Evolutionary conservation across 2,888 invertebrate species (phyloP), one percentile per base, ranked within the genome.

Genomic region (Tetranychus piercei): DNA sequence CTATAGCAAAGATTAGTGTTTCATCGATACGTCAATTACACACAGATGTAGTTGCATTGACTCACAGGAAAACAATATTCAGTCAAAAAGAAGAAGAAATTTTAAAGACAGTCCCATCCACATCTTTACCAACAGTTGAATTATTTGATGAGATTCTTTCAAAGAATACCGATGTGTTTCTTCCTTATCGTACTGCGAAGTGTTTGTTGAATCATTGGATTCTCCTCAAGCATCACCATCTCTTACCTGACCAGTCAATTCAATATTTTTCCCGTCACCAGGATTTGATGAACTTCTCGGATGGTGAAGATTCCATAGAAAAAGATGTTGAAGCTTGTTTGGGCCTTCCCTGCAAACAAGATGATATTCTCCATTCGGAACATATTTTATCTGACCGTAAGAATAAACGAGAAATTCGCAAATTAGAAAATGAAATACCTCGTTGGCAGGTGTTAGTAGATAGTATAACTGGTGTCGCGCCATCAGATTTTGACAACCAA

Each of bases 381-480:
- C 77, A 83, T 65, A 76, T 80, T 1, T 76, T 82, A 20, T 80
- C 80, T 55, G 82, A 83, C 77, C 76, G 82, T 72, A 79, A 81
- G 78, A 88, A 89, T 79, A 92, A 92, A 81, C 87, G 88, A 79
- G 92, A 94, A 82, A 92, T 96, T 72, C 87, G 94, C 9, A 86
- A 90, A 71, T 82, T 95, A 75, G 95, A 96, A 82, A 91, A 90
- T 80, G 93, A 95, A 80, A 82, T 94, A 74, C 87, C 89, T 0
- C 88, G 93, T 76, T 94, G 93, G 92, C 94, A 94, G 82, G 90
- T 91, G 1, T 83, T 96, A 77, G 94, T 95, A 22, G 94, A 95
- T 82, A 91, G 90, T 55, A 90, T 94, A 6, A 82, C 82, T 77
- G 83, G 90, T 0, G 88, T 90, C 1, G 90, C 89, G 78, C 88